Evolutionary conservation across 2,888 invertebrate genomes (phyloP).

Genomic region (Drosophila engyochracea): DNA sequence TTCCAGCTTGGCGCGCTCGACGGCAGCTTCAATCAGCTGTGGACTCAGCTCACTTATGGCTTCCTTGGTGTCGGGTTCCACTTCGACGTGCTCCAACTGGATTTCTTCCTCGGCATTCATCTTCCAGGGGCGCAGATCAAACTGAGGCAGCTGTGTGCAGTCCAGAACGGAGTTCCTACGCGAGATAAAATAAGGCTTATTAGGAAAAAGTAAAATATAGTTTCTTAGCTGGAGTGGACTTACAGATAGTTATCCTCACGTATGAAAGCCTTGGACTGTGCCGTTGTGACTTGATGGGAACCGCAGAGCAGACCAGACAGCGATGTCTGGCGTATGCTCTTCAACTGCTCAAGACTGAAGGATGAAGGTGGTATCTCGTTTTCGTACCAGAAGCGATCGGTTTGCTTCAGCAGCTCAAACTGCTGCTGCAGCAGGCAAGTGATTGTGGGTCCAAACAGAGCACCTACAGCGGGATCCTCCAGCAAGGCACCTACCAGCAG

Average conservation of each 20-base stretch:
- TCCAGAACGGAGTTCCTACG: constrained; percentile 90
- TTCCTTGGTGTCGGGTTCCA: constrained; percentile 82
- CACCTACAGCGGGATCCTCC: constrained; percentile 92
- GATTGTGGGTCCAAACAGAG: constrained; percentile 94
- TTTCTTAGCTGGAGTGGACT: constrained; percentile 78
- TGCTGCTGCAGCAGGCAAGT: constrained; percentile 94
- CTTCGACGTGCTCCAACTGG: constrained; percentile 81
- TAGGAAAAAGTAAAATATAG: fast-evolving
- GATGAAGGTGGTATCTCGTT: constrained; percentile 96
- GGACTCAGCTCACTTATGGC: constrained; percentile 90
- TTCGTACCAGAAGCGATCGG: constrained; percentile 98
- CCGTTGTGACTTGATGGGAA: constrained; percentile 88
- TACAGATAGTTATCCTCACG: constrained; percentile 94
- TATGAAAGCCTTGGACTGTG: constrained; percentile 95
- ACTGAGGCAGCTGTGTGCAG: constrained; percentile 90
- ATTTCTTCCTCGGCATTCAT: constrained; percentile 84
- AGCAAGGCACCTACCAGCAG: constrained; percentile 93
- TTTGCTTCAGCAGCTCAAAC: constrained; percentile 92
- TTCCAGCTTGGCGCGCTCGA: constrained; percentile 92
- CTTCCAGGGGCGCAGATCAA: constrained; percentile 90
- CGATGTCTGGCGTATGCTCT: constrained; percentile 92
- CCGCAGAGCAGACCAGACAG: constrained; percentile 93
- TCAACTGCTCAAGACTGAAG: constrained; percentile 91
- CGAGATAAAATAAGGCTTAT: background rate
- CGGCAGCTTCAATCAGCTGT: constrained; percentile 90